These are phyloP conservation scores for Drosophila kepulauana DNA, from an alignment of 1,140 invertebrate species.

Conservation along the genomic window DNA sequence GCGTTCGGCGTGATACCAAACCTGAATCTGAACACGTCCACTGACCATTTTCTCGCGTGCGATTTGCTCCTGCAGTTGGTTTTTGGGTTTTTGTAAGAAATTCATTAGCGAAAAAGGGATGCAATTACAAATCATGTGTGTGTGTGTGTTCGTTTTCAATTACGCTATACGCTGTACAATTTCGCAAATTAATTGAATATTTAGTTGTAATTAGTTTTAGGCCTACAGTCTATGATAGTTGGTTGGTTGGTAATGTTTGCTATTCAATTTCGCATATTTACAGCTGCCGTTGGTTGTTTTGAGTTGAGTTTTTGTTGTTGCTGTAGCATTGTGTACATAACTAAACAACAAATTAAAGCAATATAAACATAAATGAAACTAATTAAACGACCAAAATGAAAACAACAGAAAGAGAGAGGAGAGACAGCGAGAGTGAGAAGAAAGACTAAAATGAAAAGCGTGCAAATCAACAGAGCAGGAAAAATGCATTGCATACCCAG, in stretches of 20 bases:
- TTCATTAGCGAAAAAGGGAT: conserved; percentile 6
- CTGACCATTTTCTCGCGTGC: conserved; percentile 90
- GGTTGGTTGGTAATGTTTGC: neutral
- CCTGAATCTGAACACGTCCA: conserved; percentile 92
- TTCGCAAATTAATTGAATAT: conserved; percentile 9
- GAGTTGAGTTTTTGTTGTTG: conserved; percentile 13
- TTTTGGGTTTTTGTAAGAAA: conserved; percentile 20
- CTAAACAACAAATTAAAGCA: conserved; percentile 79
- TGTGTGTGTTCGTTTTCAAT: neutral
- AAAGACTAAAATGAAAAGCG: conserved; percentile 34
- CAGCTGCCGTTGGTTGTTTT: conserved; percentile 52
- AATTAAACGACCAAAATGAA: conserved; percentile 75
- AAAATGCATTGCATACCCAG: conserved; percentile 50
- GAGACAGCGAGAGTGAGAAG: conserved; percentile 13
- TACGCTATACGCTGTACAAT: conserved; percentile 24
- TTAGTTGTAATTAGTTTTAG: conserved; percentile 40
- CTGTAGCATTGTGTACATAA: conserved; percentile 54
- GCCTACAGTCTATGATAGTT: conserved; percentile 29
- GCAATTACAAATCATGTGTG: conserved; percentile 6
- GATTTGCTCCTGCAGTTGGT: conserved; percentile 88
- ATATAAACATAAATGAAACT: conserved; percentile 75
- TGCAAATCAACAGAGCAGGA: conserved; percentile 50
- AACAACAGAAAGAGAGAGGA: conserved; percentile 18
- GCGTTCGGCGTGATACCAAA: conserved; percentile 93
- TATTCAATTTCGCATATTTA: conserved; percentile 61